These are phyloP conservation scores for Endotricha flammealis DNA, from an alignment of 2,888 invertebrate species.

Conservation along the genomic window DNA sequence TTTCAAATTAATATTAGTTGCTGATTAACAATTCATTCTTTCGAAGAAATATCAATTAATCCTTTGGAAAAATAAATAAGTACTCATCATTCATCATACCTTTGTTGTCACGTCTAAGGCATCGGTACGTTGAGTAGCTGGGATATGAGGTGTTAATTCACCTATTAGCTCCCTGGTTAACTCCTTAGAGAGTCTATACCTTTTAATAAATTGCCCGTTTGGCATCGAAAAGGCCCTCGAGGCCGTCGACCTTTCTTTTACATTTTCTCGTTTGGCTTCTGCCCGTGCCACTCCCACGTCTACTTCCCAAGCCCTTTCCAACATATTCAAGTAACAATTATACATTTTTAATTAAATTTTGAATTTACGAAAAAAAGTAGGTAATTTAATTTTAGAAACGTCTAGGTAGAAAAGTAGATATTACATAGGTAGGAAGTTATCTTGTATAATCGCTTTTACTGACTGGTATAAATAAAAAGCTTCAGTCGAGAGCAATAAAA, in stretches of 20 bases:
- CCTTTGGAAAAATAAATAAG: too few relatives aligned
- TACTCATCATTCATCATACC: slow-evolving; percentile 5
- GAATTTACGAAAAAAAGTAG: too few relatives aligned
- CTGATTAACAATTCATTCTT: too few relatives aligned
- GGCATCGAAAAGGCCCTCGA: neutral
- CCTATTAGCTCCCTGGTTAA: slow-evolving; percentile 3
- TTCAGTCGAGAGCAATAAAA: too few relatives aligned
- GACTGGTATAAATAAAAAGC: too few relatives aligned
- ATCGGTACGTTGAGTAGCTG: slow-evolving; percentile 10
- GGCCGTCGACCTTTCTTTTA: neutral
- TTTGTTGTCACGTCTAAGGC: slow-evolving; percentile 10
- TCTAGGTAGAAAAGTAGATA: too few relatives aligned
- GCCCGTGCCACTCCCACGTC: neutral
- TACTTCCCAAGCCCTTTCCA: neutral
- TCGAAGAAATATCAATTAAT: neutral
- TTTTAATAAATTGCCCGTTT: slow-evolving; percentile 1
- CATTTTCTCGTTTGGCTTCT: neutral
- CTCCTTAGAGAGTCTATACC: slow-evolving; percentile 6
- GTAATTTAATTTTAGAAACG: too few relatives aligned
- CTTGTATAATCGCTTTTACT: too few relatives aligned
- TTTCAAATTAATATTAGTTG: too few relatives aligned
- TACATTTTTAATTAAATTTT: too few relatives aligned
- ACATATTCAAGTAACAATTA: too few relatives aligned
- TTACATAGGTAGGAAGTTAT: too few relatives aligned
- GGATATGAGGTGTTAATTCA: slow-evolving; percentile 9